A percentile compares a stretch with the other conserved stretches of the same genome.
Evolutionary conservation across 2,888 invertebrate genomes (phyloP).

Genomic region (Pachliopta kotzebuea): DNA sequence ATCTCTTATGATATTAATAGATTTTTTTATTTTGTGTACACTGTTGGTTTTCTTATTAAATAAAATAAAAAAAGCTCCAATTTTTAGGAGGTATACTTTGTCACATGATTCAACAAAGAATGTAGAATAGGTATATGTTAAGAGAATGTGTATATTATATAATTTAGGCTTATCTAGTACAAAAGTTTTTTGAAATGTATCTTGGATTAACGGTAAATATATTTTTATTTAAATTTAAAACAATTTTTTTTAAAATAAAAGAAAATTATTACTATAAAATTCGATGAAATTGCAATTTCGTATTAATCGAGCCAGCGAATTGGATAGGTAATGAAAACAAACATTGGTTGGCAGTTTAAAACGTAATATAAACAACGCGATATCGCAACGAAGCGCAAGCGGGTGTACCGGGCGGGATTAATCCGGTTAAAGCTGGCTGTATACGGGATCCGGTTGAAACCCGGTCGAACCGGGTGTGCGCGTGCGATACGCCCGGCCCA

Average conservation of each 20-base stretch:
- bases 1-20: no score
- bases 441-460: constrained; percentile 50
- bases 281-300: constrained; percentile 21
- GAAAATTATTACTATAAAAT: constrained; percentile 16
- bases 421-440: constrained; percentile 54
- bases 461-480: constrained; percentile 49
- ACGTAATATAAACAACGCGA: constrained; percentile 70
- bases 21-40: no score
- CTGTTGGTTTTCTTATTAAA: no score
- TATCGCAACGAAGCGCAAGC: constrained; percentile 66
- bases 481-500: constrained; percentile 61
- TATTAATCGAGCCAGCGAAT: constrained; percentile 25
- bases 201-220: no score
- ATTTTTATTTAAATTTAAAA: no score
- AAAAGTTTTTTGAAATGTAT: no score
- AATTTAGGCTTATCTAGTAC: no score
- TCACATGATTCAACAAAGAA: no score
- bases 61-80: no score
- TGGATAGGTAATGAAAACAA: constrained; percentile 45
- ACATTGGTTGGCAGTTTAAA: constrained; percentile 60
- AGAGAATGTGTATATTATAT: no score
- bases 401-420: constrained; percentile 47
- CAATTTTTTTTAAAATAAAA: constrained; percentile 1
- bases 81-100: no score
- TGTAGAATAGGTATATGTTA: no score